phyloP scores from a whole-genome alignment of 1,140 invertebrate species.

The Schlechtendalia chinensis region DNA sequence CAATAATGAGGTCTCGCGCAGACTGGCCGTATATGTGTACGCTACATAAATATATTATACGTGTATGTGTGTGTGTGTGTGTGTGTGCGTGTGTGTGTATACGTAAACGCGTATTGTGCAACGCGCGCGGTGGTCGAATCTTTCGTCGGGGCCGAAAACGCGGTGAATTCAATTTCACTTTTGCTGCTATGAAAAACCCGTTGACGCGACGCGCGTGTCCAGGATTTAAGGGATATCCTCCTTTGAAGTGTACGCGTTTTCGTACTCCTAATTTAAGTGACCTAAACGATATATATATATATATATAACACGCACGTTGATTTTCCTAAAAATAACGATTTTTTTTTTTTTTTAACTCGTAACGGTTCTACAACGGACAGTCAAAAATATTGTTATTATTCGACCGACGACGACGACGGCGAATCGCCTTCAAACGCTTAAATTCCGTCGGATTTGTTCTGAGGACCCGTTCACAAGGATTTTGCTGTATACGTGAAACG shows the following conservation, averaged over 20 bases:
- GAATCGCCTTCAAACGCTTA: no score
- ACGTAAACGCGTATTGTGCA: no score
- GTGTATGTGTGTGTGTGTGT: no score
- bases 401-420: no score
- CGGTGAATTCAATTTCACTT: constrained; percentile 40
- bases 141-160: constrained; percentile 20
- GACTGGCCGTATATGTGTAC: constrained; percentile 6
- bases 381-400: no score
- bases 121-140: background rate
- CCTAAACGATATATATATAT: no score
- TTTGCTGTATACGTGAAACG: no score
- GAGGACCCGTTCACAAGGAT: no score
- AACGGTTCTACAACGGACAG: no score
- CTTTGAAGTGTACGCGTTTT: background rate
- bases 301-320: background rate
- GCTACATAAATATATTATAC: background rate
- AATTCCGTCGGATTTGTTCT: no score
- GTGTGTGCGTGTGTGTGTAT: no score
- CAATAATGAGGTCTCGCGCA: constrained; percentile 44
- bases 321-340: background rate
- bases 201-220: background rate
- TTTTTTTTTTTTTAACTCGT: no score
- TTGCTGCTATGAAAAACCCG: background rate
- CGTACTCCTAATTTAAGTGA: background rate
- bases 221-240: constrained; percentile 34